Evolutionary conservation across 2,888 invertebrate genomes (phyloP), one percentile per base, ranked within the genome.

Genomic region (Galerucella nymphaeae): DNA sequence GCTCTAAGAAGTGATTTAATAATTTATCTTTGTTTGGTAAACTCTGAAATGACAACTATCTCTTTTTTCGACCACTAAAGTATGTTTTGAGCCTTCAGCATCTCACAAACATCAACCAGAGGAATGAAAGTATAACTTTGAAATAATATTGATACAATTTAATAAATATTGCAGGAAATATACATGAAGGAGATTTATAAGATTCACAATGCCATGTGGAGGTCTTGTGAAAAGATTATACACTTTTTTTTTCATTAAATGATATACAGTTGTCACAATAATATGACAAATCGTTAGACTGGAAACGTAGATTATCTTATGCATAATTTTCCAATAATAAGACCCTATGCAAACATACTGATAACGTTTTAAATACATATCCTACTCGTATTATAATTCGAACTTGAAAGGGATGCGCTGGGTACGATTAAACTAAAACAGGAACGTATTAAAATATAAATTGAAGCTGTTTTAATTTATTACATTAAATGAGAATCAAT

Each of bases 321-420:
- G 77, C 64, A 77, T 77, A 76, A 77, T 77, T 73, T 77, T 77
- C 76, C 76, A 74, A 73, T 76, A 74, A 76, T 45, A 70, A 59
- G 64, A 73, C 73, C 75, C 76, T 75, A 75, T 72, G 73, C 73
- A 75, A 76, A 76, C 75, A 75, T 23, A 59, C 64, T 68, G 76
- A 76, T 75, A 76, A 75, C 71, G 20, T 61, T 71, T 50, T 45
- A 30, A 30, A 66, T 67, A 71, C 69, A 68, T 64, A 76, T 69
- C 72, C 67, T 30, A 53, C 53, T 16, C 67, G 74, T 76, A 74
- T 64, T 72, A 62, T 72, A 69, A 62, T 71, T 72, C 58, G 20
- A 68, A 72, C 70, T 70, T 71, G 63, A 71, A 76, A 70, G 53
- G 68, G 59, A 30, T 59, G 55, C 72, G 50, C n/a, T 68, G 20